Conservation (phyloP, 2,888 invertebrate genomes). For the Dolomedes plantarius region DNA sequence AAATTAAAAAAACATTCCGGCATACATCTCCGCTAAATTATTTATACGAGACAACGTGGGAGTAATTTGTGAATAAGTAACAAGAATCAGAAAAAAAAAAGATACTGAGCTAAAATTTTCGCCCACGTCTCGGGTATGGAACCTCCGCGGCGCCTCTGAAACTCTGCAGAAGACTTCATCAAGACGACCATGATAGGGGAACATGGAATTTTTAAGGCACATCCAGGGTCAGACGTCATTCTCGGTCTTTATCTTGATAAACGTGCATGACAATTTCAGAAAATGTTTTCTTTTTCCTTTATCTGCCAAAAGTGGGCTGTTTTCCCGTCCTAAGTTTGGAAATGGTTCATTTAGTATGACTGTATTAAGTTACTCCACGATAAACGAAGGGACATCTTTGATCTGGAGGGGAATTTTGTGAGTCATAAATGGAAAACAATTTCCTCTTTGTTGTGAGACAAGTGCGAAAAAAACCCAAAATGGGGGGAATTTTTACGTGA, state of each 20-base stretch:
- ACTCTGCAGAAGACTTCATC: background rate
- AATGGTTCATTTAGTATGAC: background rate
- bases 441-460: background rate
- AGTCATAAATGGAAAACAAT: background rate
- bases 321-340: background rate
- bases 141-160: slow-evolving; percentile 34
- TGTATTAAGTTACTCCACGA: background rate
- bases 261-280: slow-evolving; percentile 47
- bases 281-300: slow-evolving; percentile 4
- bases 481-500: too few species aligned
- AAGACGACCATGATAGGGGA: background rate
- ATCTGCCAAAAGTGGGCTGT: background rate
- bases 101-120: background rate
- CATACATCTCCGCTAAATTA: too few species aligned
- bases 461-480: too few species aligned
- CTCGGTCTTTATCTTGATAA: slow-evolving; percentile 39
- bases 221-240: slow-evolving; percentile 20
- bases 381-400: background rate
- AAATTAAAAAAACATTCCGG: too few species aligned
- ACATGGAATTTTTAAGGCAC: background rate
- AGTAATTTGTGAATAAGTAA: slow-evolving; percentile 4
- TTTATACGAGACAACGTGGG: background rate
- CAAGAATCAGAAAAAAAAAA: background rate
- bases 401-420: background rate
- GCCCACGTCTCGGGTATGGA: slow-evolving; percentile 26